A percentile compares a stretch with the other conserved stretches of the same genome.
phyloP scores from a whole-genome alignment of 2,113 vertebrate genomes.

The Lagenorhynchus albirostris region DNA sequence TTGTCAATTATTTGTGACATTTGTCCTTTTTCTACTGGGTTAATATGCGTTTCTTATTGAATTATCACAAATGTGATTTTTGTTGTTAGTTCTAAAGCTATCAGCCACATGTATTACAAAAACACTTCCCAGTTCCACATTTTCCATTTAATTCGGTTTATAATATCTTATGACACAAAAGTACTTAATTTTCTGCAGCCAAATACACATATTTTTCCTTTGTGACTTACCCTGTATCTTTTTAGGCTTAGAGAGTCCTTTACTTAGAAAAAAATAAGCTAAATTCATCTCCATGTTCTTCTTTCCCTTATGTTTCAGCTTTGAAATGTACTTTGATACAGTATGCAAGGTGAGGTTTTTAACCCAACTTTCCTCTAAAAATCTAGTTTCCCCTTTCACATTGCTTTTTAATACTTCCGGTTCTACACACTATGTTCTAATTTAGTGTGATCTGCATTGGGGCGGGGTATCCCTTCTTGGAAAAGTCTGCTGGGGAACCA shows the following conservation, averaged over 20 bases:
- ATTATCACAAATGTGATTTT: not conserved
- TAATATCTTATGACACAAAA: not conserved
- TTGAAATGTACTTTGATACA: not conserved
- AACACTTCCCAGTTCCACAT: not conserved
- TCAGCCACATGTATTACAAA: not conserved
- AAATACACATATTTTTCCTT: not conserved
- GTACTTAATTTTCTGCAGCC: not conserved
- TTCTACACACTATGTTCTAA: not conserved
- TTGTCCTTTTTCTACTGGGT: not conserved
- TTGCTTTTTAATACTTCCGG: not conserved
- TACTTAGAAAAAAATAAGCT: not conserved
- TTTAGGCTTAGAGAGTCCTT: not conserved
- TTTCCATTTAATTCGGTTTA: not conserved
- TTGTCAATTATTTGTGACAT: not conserved
- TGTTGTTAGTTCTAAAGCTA: not conserved
- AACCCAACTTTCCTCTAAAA: not conserved
- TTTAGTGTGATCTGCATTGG: too few relatives aligned
- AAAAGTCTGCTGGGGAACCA: not conserved
- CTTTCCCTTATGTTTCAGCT: not conserved
- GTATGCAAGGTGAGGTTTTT: not conserved
- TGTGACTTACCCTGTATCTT: not conserved
- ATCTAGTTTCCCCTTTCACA: not conserved
- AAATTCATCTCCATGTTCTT: not conserved
- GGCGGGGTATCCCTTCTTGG: not conserved
- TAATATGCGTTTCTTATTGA: not conserved